A percentile compares a stretch with the other conserved stretches of the same genome.
Evolutionary conservation across 2,888 invertebrate genomes (phyloP).

Genomic region (Nomada ruficornis): DNA sequence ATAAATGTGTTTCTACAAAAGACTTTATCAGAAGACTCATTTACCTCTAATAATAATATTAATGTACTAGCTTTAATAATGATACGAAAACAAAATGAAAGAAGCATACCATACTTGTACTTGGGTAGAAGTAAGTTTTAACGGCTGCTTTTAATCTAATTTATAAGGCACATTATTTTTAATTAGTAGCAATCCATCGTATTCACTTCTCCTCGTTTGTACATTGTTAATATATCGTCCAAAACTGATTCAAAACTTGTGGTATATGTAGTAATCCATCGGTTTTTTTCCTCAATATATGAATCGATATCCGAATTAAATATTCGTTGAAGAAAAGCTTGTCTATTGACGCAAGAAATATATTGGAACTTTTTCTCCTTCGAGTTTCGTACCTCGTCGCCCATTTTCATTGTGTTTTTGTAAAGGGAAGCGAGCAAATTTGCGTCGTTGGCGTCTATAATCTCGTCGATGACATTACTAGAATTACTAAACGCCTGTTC

Average conservation of each 20-base stretch:
- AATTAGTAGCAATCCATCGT: constrained; percentile 90
- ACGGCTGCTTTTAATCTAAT: not conserved
- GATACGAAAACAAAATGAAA: not conserved
- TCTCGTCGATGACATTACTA: constrained; percentile 88
- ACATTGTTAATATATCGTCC: constrained; percentile 90
- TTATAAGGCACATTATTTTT: constrained; percentile 7
- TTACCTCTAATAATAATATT: not conserved
- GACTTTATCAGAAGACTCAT: not conserved
- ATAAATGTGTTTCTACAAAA: constrained; percentile 25
- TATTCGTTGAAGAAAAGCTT: constrained; percentile 87
- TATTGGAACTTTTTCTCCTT: constrained; percentile 80
- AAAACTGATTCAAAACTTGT: constrained; percentile 89
- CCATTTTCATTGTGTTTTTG: constrained; percentile 85
- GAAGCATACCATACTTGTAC: constrained; percentile 12
- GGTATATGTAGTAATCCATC: constrained; percentile 89
- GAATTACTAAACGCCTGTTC: constrained; percentile 76
- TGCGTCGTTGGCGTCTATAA: constrained; percentile 87
- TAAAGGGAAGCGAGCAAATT: constrained; percentile 88
- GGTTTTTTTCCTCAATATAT: constrained; percentile 87
- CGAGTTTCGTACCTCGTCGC: constrained; percentile 75
- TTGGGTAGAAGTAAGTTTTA: not conserved
- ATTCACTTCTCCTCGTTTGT: constrained; percentile 86
- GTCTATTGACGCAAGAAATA: constrained; percentile 84
- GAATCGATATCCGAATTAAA: constrained; percentile 87
- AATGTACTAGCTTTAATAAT: not conserved